Evolutionary conservation across 2,888 invertebrate genomes (phyloP), one percentile per base, ranked within the genome.

Genomic region (Scotopteryx bipunctaria): DNA sequence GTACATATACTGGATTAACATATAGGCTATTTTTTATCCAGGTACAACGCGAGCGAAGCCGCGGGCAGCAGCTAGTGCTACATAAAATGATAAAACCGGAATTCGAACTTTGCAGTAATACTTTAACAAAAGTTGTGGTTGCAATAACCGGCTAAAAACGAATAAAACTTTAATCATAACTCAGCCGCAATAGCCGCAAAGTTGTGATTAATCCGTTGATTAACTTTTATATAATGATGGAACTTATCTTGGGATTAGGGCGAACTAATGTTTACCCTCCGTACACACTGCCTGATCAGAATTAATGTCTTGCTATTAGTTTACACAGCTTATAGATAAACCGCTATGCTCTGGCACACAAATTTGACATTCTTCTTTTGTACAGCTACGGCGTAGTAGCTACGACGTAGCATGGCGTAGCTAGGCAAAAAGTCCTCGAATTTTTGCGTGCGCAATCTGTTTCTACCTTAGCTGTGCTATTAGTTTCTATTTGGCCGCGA

Each of bases 201-300:
- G 55, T 58, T 59, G 44, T 62, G 52, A 60, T 63, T 58, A 59
- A 63, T 63, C 44, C 55, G 53, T 53, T 63, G 58, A 63, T 63
- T 63, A 63, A 60, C 59, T 58, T 60, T 60, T 60, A 63, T 60
- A 55, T 60, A 48, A 54, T 48, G 54, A 55, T 47, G 54, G 32
- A 58, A 59, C 48, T 56, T 57, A 56, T 57, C 59, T 55, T 49
- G 35, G 47, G 40, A 40, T 48, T 48, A 44, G 51, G 41, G 51
- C 33, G 37, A 47, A 48, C 48, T 55, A 55, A 55, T 55, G 55
- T 55, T 55, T 55, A 46, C 55, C 45, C 38, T 50, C 42, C 42
- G 44, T 44, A 45, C 33, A 50, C 43, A 38, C 44, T 41, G 49
- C 55, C 53, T 61, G 61, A 62, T 57, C 53, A 54, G 55, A 55